These are phyloP conservation scores for Meda fulgida DNA, from an alignment of 2,797 vertebrate species.

Conservation along the genomic window DNA sequence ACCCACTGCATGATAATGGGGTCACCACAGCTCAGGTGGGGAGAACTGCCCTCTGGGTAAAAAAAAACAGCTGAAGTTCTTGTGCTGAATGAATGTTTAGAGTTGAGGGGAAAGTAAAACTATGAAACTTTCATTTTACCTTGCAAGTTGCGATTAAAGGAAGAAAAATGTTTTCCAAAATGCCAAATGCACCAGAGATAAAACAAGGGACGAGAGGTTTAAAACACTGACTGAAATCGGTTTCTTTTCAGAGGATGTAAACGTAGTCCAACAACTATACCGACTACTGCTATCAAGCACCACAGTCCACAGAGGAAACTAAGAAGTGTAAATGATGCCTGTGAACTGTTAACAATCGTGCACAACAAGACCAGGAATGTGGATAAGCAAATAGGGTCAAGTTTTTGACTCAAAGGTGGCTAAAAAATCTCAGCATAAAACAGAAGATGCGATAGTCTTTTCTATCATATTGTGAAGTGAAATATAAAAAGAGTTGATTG, in stretches of 20 bases:
- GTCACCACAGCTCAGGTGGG: constrained; percentile 19
- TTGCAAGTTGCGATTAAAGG: background rate
- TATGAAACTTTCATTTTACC: background rate
- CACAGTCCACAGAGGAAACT: background rate
- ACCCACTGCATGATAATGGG: constrained; percentile 23
- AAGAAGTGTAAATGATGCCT: background rate
- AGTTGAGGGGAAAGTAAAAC: background rate
- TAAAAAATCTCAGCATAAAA: background rate
- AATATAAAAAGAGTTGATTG: too few relatives aligned
- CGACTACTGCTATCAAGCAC: background rate
- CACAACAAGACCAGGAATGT: background rate
- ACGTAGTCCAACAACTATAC: background rate
- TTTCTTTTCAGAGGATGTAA: background rate
- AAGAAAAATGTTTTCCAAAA: too few relatives aligned
- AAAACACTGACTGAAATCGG: background rate
- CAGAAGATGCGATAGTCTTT: background rate
- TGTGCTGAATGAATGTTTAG: constrained; percentile 2
- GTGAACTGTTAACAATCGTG: background rate
- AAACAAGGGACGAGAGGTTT: background rate
- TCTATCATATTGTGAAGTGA: background rate
- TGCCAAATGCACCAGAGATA: background rate
- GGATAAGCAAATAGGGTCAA: background rate
- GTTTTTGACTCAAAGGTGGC: background rate
- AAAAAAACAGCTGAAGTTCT: background rate
- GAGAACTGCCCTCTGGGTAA: constrained; percentile 24